A percentile compares a stretch with the other conserved stretches of the same genome.
These are phyloP conservation scores for Leptinotarsa defecta DNA, from an alignment of 1,140 invertebrate genomes.

Conservation along the genomic window DNA sequence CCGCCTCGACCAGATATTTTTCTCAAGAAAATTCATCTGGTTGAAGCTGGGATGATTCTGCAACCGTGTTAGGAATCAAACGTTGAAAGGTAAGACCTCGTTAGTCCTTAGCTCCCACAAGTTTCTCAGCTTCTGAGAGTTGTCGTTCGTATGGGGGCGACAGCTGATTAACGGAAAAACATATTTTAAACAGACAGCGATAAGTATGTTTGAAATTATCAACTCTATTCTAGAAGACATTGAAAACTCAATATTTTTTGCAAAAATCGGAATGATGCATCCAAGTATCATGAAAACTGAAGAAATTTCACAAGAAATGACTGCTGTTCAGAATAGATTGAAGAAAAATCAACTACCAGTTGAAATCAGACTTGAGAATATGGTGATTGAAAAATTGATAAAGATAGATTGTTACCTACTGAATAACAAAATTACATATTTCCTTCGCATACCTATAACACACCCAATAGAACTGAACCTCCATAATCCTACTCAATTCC, in stretches of 20 bases:
- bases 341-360: constrained; percentile 1
- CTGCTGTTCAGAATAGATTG: neutral
- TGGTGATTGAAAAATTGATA: neutral
- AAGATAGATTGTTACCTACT: neutral
- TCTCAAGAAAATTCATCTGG: no score
- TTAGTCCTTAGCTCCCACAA: no score
- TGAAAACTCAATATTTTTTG: neutral
- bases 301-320: neutral
- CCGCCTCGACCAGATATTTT: no score
- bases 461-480: neutral
- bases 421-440: neutral
- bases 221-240: constrained; percentile 8
- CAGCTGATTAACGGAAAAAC: no score
- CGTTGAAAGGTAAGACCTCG: no score
- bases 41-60: no score
- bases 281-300: constrained; percentile 1
- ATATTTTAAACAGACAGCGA: no score
- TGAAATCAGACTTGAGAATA: neutral
- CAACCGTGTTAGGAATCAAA: no score
- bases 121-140: no score
- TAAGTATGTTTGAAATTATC: constrained; percentile 6
- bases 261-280: neutral
- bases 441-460: neutral
- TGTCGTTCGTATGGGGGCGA: no score
- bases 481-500: neutral